A percentile compares a stretch with the other conserved stretches of the same genome.
These are phyloP conservation scores for Oconnorella tubifera DNA, from an alignment of 2,888 invertebrate species.

Conservation along the genomic window DNA sequence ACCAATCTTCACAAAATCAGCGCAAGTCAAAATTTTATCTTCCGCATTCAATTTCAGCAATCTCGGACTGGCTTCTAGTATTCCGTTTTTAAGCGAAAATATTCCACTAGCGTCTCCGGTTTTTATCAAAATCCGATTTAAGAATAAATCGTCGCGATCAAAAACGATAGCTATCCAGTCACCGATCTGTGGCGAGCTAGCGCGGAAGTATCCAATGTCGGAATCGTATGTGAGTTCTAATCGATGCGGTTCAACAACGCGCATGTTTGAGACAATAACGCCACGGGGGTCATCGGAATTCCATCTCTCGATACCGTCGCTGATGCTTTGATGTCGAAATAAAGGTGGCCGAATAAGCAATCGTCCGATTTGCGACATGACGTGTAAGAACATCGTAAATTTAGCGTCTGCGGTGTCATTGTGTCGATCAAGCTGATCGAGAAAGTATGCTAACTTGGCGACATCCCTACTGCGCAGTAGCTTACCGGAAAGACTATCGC, in stretches of 20 bases:
- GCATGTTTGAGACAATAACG: slow-evolving; percentile 5
- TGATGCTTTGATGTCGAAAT: neutral
- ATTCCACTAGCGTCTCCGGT: neutral
- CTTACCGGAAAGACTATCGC: neutral
- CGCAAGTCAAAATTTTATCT: slow-evolving; percentile 3
- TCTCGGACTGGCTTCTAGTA: slow-evolving; percentile 10
- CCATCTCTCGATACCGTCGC: neutral
- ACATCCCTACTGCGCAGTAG: neutral
- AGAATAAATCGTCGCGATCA: slow-evolving; percentile 6
- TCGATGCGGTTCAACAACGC: neutral
- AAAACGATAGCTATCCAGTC: slow-evolving; percentile 13
- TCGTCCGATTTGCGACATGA: slow-evolving; percentile 3
- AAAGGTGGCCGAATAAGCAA: slow-evolving; percentile 1
- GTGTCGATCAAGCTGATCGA: neutral
- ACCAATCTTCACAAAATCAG: slow-evolving; percentile 7
- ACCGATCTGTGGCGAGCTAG: slow-evolving; percentile 3
- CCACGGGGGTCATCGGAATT: slow-evolving; percentile 4
- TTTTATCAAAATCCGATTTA: neutral
- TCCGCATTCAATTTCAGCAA: slow-evolving; percentile 5
- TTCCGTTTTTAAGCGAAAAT: neutral
- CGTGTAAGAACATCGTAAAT: neutral
- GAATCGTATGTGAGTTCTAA: neutral
- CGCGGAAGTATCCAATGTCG: slow-evolving; percentile 7
- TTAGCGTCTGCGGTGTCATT: neutral
- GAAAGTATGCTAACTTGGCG: slow-evolving; percentile 12